These are phyloP conservation scores for Egretta garzetta DNA, from an alignment of 2,113 vertebrate genomes.

Conservation along the genomic window DNA sequence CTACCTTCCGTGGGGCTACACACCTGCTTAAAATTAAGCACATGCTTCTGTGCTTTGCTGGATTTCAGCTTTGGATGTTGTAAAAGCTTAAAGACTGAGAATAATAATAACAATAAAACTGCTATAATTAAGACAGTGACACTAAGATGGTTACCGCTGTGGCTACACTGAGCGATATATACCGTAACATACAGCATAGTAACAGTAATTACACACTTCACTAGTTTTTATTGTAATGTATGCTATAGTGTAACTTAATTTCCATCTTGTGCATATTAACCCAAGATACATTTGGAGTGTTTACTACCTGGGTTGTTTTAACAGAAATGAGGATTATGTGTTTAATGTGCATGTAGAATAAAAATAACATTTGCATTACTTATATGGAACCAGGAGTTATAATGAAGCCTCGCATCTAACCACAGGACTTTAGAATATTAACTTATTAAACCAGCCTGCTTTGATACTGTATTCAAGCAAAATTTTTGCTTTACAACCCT, in stretches of 20 bases:
- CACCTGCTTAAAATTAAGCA: constrained; percentile 33
- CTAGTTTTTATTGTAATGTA: constrained; percentile 65
- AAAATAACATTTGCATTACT: constrained; percentile 63
- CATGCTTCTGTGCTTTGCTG: constrained; percentile 1
- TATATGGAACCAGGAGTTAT: not conserved
- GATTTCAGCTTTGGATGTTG: constrained; percentile 40
- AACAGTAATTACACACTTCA: constrained; percentile 61
- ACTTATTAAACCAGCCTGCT: not conserved
- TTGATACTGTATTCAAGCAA: not conserved
- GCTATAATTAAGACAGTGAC: constrained; percentile 61
- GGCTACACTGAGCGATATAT: constrained; percentile 47
- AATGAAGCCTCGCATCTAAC: not conserved
- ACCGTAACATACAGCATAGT: constrained; percentile 32
- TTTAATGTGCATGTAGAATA: constrained; percentile 62
- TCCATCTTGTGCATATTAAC: constrained; percentile 66
- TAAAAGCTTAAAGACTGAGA: constrained; percentile 57
- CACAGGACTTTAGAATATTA: constrained; percentile 6
- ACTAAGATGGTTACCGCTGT: constrained; percentile 56
- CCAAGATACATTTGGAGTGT: constrained; percentile 54
- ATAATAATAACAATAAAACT: constrained; percentile 68
- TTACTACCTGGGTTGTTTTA: constrained; percentile 64
- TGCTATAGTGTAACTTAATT: constrained; percentile 60
- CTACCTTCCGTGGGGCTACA: not conserved
- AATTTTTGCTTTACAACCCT: not conserved
- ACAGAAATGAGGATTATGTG: constrained; percentile 46